These are phyloP conservation scores for Lomographa bimaculata DNA, from an alignment of 2,888 invertebrate genomes.

Conservation along the genomic window DNA sequence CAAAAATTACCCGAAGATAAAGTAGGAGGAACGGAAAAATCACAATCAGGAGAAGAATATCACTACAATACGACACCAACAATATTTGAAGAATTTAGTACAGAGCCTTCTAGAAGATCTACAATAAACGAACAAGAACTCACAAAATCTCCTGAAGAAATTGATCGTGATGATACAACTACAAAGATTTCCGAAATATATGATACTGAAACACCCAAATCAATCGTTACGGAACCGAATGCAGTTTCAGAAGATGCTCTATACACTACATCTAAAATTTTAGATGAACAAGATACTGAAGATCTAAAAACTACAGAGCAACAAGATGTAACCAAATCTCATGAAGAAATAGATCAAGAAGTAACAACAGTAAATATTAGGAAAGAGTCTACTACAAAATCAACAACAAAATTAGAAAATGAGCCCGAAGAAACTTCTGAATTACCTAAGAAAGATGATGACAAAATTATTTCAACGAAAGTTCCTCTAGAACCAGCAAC, in stretches of 20 bases:
- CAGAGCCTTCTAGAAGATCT: conserved; percentile 1
- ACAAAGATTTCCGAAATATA: conserved; percentile 10
- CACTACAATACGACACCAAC: conserved; percentile 3
- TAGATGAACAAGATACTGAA: conserved; percentile 10
- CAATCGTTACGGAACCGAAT: conserved; percentile 4
- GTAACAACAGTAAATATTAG: conserved; percentile 4
- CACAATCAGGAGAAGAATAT: background rate
- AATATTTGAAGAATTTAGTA: background rate
- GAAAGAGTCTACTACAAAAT: conserved; percentile 7
- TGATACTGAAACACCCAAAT: conserved; percentile 12
- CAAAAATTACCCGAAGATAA: too few species aligned
- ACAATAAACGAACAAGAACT: too few species aligned
- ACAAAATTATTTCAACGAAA: conserved; percentile 9
- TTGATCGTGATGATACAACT: conserved; percentile 6
- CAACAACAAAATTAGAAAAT: conserved; percentile 8
- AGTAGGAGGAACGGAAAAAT: too few species aligned
- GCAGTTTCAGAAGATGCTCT: conserved; percentile 4
- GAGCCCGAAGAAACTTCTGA: conserved; percentile 9
- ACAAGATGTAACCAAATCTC: conserved; percentile 6
- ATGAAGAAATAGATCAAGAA: conserved; percentile 4
- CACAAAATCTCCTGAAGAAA: conserved; percentile 5
- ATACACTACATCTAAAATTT: conserved; percentile 5
- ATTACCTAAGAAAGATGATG: background rate
- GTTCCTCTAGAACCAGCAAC: conserved; percentile 3
- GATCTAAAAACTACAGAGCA: conserved; percentile 7